These are phyloP conservation scores for Phyllostomus hastatus DNA, from an alignment of 2,113 vertebrate species.

Conservation along the genomic window DNA sequence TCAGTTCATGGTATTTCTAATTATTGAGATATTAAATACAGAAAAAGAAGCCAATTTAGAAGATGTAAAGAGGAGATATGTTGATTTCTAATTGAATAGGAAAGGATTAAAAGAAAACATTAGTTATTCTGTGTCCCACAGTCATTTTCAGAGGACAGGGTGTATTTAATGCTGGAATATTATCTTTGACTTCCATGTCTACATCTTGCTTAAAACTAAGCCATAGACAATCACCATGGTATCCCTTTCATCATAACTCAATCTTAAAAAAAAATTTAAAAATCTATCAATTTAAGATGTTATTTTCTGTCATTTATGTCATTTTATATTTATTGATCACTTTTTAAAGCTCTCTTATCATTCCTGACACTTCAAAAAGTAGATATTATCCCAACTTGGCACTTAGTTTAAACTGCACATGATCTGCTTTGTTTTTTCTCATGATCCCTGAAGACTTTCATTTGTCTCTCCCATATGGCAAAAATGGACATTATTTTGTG, in stretches of 20 bases:
- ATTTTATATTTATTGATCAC: background rate
- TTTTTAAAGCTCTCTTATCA: constrained; percentile 20
- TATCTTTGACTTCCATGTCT: background rate
- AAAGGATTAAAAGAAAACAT: background rate
- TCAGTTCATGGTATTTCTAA: background rate
- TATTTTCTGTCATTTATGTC: background rate
- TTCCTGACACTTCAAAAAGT: constrained; percentile 37
- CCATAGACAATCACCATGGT: background rate
- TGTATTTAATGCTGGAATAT: background rate
- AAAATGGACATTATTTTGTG: constrained; percentile 66
- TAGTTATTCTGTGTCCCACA: background rate
- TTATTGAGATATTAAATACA: background rate
- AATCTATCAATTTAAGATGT: background rate
- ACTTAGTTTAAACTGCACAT: constrained; percentile 50
- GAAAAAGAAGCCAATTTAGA: background rate
- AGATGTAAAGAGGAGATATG: background rate
- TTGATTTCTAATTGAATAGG: background rate
- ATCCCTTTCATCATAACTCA: background rate
- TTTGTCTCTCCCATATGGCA: constrained; percentile 62
- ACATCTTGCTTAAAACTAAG: background rate
- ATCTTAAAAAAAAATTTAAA: background rate
- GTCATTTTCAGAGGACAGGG: background rate
- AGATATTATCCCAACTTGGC: constrained; percentile 32
- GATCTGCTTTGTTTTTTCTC: constrained; percentile 60
- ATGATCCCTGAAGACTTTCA: constrained; percentile 60